Evolutionary conservation across 1,140 invertebrate species (phyloP).

Genomic region (Trichonephila clavata): DNA sequence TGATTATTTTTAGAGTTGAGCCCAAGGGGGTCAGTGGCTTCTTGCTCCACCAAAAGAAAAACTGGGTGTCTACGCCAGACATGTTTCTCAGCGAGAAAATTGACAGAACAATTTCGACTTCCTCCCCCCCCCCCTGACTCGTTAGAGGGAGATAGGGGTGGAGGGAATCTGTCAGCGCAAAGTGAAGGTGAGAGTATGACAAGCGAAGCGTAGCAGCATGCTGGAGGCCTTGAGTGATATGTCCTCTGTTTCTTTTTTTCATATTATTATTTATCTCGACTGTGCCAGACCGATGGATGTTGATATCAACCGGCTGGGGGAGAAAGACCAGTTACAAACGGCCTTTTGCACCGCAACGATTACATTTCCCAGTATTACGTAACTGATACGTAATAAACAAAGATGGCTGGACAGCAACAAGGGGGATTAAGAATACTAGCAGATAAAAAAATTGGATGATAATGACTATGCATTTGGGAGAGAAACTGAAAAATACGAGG

Average conservation of each 20-base stretch:
- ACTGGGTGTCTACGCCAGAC: constrained; percentile 36
- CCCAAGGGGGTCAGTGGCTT: constrained; percentile 17
- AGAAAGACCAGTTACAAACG: background rate
- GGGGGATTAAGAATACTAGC: background rate
- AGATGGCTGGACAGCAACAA: background rate
- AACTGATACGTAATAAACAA: constrained; percentile 7
- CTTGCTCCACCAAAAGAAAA: constrained; percentile 1
- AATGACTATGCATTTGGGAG: background rate
- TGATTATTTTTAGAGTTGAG: constrained; percentile 27
- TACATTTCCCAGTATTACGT: constrained; percentile 4
- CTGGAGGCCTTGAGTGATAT: constrained; percentile 25
- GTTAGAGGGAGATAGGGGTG: background rate
- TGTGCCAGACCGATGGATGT: constrained; percentile 33
- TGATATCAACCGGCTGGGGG: constrained; percentile 14
- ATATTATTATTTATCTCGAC: constrained; percentile 2
- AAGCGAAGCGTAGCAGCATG: constrained; percentile 25
- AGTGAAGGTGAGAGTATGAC: constrained; percentile 26
- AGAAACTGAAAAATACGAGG: background rate
- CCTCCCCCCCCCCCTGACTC: background rate
- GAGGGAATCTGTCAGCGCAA: background rate
- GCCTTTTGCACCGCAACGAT: constrained; percentile 13
- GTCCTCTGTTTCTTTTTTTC: background rate
- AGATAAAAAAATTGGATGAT: background rate
- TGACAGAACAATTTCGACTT: constrained; percentile 35
- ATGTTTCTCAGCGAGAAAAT: constrained; percentile 37